Conservation (phyloP, 1,140 invertebrate species). For the Heliconius nattereri region DNA sequence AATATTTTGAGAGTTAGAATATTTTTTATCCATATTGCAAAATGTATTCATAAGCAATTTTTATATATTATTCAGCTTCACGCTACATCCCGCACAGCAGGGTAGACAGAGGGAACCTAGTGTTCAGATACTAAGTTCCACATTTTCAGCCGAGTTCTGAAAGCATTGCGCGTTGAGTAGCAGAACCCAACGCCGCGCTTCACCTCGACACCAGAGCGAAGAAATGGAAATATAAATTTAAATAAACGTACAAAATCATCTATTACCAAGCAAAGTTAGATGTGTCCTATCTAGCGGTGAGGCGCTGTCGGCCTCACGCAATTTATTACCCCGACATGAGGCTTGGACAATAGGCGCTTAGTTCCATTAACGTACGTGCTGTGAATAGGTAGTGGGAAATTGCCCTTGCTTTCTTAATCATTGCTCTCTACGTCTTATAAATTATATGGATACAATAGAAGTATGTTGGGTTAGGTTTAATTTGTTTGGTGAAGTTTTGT, state of each 20-base stretch:
- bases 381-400: slow-evolving; percentile 1
- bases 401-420: slow-evolving; percentile 1
- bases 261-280: neutral
- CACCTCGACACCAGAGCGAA: neutral
- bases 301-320: neutral
- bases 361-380: neutral
- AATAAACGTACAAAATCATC: neutral
- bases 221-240: neutral
- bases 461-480: neutral
- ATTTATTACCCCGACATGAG: slow-evolving; percentile 10
- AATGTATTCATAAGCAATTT: too few species aligned
- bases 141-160: too few species aligned
- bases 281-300: neutral
- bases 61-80: neutral
- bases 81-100: neutral
- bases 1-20: too few species aligned
- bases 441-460: neutral
- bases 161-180: too few species aligned
- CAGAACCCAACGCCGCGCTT: too few species aligned
- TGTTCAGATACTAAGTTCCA: too few species aligned
- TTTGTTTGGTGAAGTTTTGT: neutral
- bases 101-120: neutral
- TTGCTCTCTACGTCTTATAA: neutral
- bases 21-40: too few species aligned
- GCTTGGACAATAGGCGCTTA: slow-evolving; percentile 6